Evolutionary conservation across 1,140 invertebrate genomes (phyloP).

Genomic region (Diuraphis noxia): DNA sequence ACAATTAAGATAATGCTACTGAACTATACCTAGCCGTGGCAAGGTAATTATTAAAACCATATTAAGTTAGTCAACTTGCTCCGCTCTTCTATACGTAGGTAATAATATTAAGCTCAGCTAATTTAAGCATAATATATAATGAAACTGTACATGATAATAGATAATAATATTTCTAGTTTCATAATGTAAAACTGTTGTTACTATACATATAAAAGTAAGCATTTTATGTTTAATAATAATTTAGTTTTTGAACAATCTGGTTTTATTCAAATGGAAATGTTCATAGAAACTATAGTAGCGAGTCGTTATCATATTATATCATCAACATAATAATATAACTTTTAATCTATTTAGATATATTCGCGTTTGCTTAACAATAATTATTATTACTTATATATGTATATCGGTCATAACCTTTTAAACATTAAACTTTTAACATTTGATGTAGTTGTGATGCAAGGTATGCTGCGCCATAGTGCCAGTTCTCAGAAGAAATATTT

Average conservation of each 20-base stretch:
- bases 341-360: not conserved
- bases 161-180: too few species aligned
- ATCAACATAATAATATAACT: not conserved
- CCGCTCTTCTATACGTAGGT: too few species aligned
- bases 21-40: too few species aligned
- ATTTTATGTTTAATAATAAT: not conserved
- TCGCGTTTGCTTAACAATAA: not conserved
- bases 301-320: not conserved
- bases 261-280: not conserved
- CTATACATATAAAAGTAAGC: too few species aligned
- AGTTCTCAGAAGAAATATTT: not conserved
- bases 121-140: too few species aligned
- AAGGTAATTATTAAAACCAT: too few species aligned
- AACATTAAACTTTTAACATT: not conserved
- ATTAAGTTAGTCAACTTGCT: too few species aligned
- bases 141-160: too few species aligned
- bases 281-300: too few species aligned
- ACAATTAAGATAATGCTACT: too few species aligned
- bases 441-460: not conserved
- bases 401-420: not conserved
- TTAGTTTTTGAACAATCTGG: not conserved
- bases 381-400: not conserved
- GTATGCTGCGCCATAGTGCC: not conserved
- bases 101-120: too few species aligned
- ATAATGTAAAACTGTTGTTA: too few species aligned